Evolutionary conservation across 2,888 invertebrate genomes (phyloP), one percentile per base, ranked within the genome.

Genomic region (Neoaliturus tenellus): DNA sequence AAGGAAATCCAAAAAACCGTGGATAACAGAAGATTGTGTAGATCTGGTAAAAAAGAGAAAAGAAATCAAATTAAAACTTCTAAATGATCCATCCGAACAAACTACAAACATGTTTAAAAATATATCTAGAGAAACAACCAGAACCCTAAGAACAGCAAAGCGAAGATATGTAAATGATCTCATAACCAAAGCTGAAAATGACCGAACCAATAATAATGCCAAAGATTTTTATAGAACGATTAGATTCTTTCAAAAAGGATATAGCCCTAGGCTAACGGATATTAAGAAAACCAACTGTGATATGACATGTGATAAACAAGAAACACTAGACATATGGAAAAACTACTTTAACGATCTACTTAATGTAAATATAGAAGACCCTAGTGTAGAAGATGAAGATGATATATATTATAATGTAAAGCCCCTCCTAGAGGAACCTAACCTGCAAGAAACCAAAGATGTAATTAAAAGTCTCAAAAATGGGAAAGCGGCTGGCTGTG

Each of bases 291-390:
- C 25, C 25, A 39, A 81, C 62, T 35, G 67, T 0, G 96, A 97
- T 89, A 93, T 94, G 85, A 97, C 97, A 12, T 93, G 93, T 62
- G 96, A 96, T 86, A 97, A 96, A 85, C 96, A 96, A 86, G 95
- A 94, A 25, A 31, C 39, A 20, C 23, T 51, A 58, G 55, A 55
- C 20, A 51, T 35, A 80, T 80, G 78, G 78, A 78, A 48, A 25
- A 25, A 48, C 14, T 78, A 31, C 17, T 78, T 78, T 33, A 48
- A 12, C 14, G 48, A 78, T 25, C 25, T 78, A 39, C 48, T 78
- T 1, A 48, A 51, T 51, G 51, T 51, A 51, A 51, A 51, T 51
- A 51, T 51, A 51, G 51, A 51, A 67, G 67, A 67, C n/a, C 51
- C 51, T 51, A 51, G n/a, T 2, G 2, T 51, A 51, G 14, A 51